Conservation (phyloP, 2,888 invertebrate genomes). For the Caenorhabditis doughertyi region DNA sequence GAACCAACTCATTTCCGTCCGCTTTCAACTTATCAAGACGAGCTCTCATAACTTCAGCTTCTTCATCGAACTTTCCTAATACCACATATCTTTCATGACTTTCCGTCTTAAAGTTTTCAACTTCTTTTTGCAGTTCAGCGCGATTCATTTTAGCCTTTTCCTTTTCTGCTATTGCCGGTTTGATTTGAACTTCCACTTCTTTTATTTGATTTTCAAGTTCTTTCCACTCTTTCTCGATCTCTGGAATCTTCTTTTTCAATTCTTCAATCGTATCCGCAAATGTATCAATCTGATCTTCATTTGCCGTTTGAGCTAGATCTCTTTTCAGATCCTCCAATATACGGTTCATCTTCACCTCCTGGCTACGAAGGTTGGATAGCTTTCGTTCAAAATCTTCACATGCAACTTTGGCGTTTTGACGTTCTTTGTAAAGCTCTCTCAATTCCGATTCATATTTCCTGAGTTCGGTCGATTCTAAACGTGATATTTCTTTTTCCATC, state of each 20-base stretch:
- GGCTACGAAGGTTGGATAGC: not conserved
- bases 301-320: conserved; percentile 11
- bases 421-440: not conserved
- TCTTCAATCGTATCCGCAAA: conserved; percentile 24
- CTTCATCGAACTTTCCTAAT: not conserved
- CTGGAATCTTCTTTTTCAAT: conserved; percentile 7
- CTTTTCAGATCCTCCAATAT: not conserved
- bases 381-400: conserved; percentile 20
- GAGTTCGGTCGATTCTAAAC: not conserved
- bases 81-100: no score
- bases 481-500: not conserved
- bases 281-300: conserved; percentile 15
- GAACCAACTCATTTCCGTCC: conserved; percentile 12
- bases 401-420: not conserved
- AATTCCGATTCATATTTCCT: not conserved
- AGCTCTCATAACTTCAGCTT: not conserved
- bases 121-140: conserved; percentile 1
- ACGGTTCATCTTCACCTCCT: not conserved
- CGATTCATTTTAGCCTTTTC: not conserved
- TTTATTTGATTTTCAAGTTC: not conserved
- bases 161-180: not conserved
- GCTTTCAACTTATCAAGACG: conserved; percentile 15
- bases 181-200: not conserved
- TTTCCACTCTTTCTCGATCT: not conserved
- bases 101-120: not conserved